Percentiles rank a stretch among this genome's conserved stretches.
Conservation (phyloP, 2,113 vertebrate species). For the Etia nguti region DNA sequence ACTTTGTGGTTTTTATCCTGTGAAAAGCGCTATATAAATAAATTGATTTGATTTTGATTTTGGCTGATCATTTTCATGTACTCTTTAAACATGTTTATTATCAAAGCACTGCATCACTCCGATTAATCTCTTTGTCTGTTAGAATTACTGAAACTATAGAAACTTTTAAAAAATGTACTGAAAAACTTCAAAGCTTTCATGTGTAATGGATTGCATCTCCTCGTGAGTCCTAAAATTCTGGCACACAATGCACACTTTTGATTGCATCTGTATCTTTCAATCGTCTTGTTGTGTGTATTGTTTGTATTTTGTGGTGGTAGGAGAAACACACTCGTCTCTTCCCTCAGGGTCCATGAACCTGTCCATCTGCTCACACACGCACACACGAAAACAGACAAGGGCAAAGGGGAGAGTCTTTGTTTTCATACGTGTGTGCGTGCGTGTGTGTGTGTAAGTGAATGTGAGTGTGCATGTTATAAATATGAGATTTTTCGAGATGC, state of each 20-base stretch:
- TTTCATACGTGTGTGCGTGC: neutral
- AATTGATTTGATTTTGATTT: too few relatives aligned
- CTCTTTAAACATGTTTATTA: neutral
- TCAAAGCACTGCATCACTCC: neutral
- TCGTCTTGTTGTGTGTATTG: neutral
- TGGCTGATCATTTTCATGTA: too few relatives aligned
- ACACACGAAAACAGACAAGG: constrained; percentile 51
- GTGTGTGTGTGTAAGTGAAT: neutral
- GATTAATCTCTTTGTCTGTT: neutral
- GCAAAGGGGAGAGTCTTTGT: constrained; percentile 35
- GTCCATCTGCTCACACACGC: constrained; percentile 56
- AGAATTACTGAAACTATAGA: too few relatives aligned
- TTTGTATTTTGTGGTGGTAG: neutral
- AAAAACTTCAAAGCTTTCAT: neutral
- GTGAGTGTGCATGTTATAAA: constrained; percentile 12
- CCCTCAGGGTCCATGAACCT: constrained; percentile 40
- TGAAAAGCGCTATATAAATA: too few relatives aligned
- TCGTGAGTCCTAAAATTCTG: neutral
- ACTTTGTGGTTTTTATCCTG: too few relatives aligned
- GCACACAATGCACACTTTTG: neutral
- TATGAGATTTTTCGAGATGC: constrained; percentile 15
- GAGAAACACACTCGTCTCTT: neutral
- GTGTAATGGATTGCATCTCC: neutral
- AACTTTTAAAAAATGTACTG: neutral
- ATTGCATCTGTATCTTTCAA: neutral